Base-by-base conservation (phyloP, 2,888 invertebrate genomes). In the Bibio marci region DNA sequence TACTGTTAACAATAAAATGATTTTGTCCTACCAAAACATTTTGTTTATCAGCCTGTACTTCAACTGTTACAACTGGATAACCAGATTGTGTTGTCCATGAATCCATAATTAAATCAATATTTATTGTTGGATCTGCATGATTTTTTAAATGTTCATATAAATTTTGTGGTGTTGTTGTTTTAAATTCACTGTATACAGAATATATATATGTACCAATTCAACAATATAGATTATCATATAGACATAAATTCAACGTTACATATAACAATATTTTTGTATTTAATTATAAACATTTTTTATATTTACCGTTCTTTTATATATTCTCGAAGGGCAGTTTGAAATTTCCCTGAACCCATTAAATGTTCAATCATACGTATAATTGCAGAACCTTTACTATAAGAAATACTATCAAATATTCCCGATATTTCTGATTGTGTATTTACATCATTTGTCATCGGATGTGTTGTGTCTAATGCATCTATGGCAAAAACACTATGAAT, bases 341-440 rank as follows among this genome's bases (percentile, higher is more conserved):
- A 76, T 1, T 65, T 56, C 0, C 55, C 51, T 1, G 53, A 52
- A 3, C 74, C 74, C 31, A 79, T 59, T 2, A 70, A 56, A 51
- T 77, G 71, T 47, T 71, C 70, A 37, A 79, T 62, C 80, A 80
- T 80, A 45, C 79, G 69, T 39, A 81, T 69, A 14, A 78, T 52
- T 3, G 66, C 52, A n/a, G 65, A 71, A 1, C 74, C 78, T 53
- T 83, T 82, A 45, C 70, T 70, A 50, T 82, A 82, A 0, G 73
- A 68, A 41, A 81, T 69, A 2, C 63, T 66, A 28, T 73, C 71
- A 49, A 82, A 82, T 65, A 75, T 73, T 1, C 56, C 59, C 6
- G 64, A 60, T 5, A 79, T 69, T 44, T 77, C 65, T 0, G 52
- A 50, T 1, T 74, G 73, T 7, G 69, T 71, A 8, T 65, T 65